Base-by-base conservation (phyloP, 2,113 vertebrate species). In the Cebus imitator region DNA sequence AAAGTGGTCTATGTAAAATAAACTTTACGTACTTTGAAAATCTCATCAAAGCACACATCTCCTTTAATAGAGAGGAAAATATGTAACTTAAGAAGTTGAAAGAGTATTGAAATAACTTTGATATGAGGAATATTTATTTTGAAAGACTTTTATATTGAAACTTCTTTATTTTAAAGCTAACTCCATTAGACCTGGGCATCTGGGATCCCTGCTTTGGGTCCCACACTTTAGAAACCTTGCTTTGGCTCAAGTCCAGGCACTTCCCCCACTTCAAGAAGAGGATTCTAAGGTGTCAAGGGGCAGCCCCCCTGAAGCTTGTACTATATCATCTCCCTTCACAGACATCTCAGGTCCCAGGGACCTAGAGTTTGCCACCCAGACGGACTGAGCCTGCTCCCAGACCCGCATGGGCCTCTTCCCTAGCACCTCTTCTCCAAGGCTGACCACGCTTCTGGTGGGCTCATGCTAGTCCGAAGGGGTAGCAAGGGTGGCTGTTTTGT, bases 1-100 rank as follows among this genome's bases (percentile, higher is more conserved):
- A 43, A 66, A 50, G 8, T 50, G 70, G 90, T 84, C 35, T 64
- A 83, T 43, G 6, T 55, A 89, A 97, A 94, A 90, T 66, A 48
- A 95, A 72, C 17, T 80, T 87, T 84, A 92, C 57, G 16, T 50
- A 85, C 20, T 94, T 85, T 70, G 32, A 86, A 89, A 92, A 90
- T 72, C 12, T 52, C 72, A 76, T 87, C 73, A 82, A 87, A 81
- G 35, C 18, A 75, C 11, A 76, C 6, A 23, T 73, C 88, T 79
- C 27, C 25, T 72, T 91, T 80, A 79, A 78, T 92, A 61, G 73
- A 96, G n/a, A 75, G 81, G 35, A 37, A 94, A 81, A 35, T 45
- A 9, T 35, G 13, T 97, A 23, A 79, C 27, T 90, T 76, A 78
- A 64, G 25, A 83, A 82, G 13, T n/a, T 79, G 45, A 55, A 79